A percentile compares a stretch with the other conserved stretches of the same genome.
Evolutionary conservation across 2,797 vertebrate species (phyloP).

Genomic region (Falco biarmicus): DNA sequence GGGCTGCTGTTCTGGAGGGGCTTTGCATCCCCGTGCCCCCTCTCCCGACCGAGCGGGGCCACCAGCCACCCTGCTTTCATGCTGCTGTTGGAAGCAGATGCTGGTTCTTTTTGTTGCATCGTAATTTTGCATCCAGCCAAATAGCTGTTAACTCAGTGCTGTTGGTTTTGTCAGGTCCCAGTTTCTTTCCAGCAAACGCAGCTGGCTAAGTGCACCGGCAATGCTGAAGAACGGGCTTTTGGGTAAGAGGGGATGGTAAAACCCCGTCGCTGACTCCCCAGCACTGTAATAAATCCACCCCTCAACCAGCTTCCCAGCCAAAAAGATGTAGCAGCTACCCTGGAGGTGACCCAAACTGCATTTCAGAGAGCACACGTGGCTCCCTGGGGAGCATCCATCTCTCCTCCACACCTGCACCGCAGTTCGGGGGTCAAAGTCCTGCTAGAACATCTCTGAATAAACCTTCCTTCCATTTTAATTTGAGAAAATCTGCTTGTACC

Average conservation of each 20-base stretch:
- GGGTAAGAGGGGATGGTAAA: neutral
- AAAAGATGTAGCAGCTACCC: accelerated
- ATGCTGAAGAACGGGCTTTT: neutral
- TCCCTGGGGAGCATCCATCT: neutral
- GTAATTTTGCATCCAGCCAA: neutral
- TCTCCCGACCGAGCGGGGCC: neutral
- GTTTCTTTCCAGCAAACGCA: neutral
- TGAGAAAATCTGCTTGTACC: neutral
- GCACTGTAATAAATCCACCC: neutral
- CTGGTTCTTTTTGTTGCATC: neutral
- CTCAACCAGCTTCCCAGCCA: neutral
- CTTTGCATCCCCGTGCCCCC: neutral
- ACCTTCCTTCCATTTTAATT: neutral
- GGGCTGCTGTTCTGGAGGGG: neutral
- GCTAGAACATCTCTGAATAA: neutral
- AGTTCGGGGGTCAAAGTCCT: neutral
- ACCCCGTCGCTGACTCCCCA: accelerated
- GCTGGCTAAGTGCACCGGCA: neutral
- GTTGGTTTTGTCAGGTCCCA: neutral
- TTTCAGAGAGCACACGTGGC: accelerated
- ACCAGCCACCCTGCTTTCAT: accelerated
- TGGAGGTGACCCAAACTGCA: neutral
- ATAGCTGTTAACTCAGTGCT: neutral
- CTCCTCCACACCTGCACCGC: neutral
- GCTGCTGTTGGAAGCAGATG: neutral